Conservation (phyloP, 1,140 invertebrate genomes). For the Lepidurus apus region DNA sequence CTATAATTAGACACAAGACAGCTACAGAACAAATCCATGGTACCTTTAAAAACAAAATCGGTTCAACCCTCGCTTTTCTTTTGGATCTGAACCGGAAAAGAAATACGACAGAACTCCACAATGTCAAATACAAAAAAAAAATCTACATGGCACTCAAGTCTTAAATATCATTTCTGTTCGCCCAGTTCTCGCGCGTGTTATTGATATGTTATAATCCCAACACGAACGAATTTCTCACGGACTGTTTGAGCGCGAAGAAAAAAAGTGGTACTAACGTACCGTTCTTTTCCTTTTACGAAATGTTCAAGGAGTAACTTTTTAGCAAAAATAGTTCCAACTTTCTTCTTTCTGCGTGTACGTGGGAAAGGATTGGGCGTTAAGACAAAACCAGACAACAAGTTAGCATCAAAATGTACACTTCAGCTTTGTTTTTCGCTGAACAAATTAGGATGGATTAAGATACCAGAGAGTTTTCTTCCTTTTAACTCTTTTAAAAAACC, state of each 20-base stretch:
- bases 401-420: background rate
- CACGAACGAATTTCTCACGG: background rate
- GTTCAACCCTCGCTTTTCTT: background rate
- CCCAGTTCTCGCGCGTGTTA: background rate
- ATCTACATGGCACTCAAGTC: background rate
- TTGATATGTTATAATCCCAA: conserved; percentile 14
- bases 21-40: background rate
- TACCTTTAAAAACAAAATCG: background rate
- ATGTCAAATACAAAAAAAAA: background rate
- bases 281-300: background rate
- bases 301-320: background rate
- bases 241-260: background rate
- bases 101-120: background rate
- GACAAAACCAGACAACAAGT: background rate
- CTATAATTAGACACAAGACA: conserved; percentile 7
- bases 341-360: background rate
- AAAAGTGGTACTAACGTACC: background rate
- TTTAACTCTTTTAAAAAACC: background rate
- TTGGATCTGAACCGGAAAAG: background rate
- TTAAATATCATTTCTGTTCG: background rate
- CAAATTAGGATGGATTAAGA: conserved; percentile 23
- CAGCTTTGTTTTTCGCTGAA: background rate
- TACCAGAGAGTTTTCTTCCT: conserved; percentile 23
- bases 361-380: conserved; percentile 10
- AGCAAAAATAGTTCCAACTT: conserved; percentile 6